These are phyloP conservation scores for Esperia sulphurella DNA, from an alignment of 2,888 invertebrate species.

Conservation along the genomic window DNA sequence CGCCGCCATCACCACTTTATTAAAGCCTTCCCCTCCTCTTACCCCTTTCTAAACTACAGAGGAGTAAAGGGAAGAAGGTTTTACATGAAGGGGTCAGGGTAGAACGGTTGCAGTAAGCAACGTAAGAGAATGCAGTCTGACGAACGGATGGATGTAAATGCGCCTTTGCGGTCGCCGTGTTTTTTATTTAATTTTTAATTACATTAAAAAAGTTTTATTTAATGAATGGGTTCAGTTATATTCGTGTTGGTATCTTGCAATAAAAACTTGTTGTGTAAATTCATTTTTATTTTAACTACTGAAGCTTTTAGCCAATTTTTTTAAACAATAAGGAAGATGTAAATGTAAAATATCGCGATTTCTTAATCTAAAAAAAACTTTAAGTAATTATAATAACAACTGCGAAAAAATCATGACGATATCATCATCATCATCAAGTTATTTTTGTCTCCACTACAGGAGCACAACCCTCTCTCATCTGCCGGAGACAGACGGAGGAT, in stretches of 20 bases:
- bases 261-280: slow-evolving; percentile 1
- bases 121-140: slow-evolving; percentile 10
- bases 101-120: neutral
- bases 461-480: too few relatives aligned
- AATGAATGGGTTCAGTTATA: slow-evolving; percentile 26
- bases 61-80: neutral
- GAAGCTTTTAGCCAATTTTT: too few relatives aligned
- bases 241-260: slow-evolving; percentile 13
- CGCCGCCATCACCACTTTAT: neutral
- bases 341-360: too few relatives aligned
- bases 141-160: slow-evolving; percentile 17
- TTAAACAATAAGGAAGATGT: too few relatives aligned
- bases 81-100: neutral
- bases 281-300: too few relatives aligned
- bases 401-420: too few relatives aligned
- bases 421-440: too few relatives aligned
- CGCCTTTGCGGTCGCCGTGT: slow-evolving; percentile 2
- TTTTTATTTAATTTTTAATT: slow-evolving; percentile 26
- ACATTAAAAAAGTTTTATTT: slow-evolving; percentile 24
- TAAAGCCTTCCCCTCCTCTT: neutral
- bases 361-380: too few relatives aligned
- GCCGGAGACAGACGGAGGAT: too few relatives aligned
- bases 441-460: too few relatives aligned
- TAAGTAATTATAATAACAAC: too few relatives aligned
- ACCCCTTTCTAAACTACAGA: neutral